Percentiles rank a stretch among this genome's conserved stretches.
phyloP scores from a whole-genome alignment of 2,888 invertebrate genomes.

The Girardia tigrina region DNA sequence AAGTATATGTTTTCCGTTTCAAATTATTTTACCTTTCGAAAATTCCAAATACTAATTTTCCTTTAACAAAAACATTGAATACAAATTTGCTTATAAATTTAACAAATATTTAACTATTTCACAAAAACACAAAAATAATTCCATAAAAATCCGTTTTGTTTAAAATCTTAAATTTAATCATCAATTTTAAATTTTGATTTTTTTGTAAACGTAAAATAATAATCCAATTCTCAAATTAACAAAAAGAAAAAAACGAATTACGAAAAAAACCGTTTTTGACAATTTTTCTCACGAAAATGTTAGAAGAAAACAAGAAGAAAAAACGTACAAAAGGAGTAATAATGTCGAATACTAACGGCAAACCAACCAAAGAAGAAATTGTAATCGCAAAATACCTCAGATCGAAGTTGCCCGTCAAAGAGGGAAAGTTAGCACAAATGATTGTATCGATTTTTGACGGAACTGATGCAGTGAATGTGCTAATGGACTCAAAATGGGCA shows the following conservation, averaged over 20 bases:
- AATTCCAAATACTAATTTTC: no score
- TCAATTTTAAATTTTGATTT: neutral
- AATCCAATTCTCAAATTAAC: no score
- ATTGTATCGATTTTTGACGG: constrained; percentile 91
- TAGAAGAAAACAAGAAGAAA: neutral
- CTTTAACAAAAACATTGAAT: no score
- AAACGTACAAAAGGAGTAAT: neutral
- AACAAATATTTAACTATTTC: no score
- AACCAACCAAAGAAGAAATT: constrained; percentile 68
- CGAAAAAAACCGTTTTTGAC: no score
- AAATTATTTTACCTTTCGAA: no score
- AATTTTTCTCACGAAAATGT: neutral
- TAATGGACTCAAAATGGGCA: constrained; percentile 76
- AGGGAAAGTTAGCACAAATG: constrained; percentile 85
- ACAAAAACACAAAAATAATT: no score
- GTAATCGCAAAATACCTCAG: constrained; percentile 82
- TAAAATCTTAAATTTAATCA: neutral
- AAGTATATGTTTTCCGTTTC: no score
- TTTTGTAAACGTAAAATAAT: neutral
- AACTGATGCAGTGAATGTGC: constrained; percentile 73
- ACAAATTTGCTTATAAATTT: no score
- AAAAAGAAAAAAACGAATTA: no score
- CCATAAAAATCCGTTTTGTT: no score
- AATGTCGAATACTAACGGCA: neutral
- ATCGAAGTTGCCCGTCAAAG: constrained; percentile 79